A percentile compares a stretch with the other conserved stretches of the same genome.
Evolutionary conservation across 2,797 vertebrate genomes (phyloP).

Genomic region (Enteromius argenteus): DNA sequence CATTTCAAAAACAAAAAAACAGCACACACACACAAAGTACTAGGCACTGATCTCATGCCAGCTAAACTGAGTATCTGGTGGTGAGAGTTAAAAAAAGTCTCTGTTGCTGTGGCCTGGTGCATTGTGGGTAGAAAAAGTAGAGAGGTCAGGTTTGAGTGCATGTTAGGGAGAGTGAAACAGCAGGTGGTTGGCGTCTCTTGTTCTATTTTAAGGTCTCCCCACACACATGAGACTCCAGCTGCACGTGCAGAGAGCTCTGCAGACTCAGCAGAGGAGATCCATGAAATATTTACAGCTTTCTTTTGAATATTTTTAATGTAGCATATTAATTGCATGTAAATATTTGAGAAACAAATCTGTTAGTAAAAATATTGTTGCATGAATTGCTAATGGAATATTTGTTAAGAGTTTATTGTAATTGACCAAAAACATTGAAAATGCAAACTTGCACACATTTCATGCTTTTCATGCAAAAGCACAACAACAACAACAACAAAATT

Average conservation of each 20-base stretch:
- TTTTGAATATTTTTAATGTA: background rate
- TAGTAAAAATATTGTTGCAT: background rate
- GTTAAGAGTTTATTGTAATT: background rate
- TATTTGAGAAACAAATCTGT: background rate
- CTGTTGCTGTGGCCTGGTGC: conserved; percentile 62
- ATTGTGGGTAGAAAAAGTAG: conserved; percentile 22
- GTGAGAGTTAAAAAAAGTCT: conserved; percentile 67
- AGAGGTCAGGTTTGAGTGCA: background rate
- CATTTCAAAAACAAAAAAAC: conserved; percentile 7
- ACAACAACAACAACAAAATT: background rate
- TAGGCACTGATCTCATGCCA: conserved; percentile 35
- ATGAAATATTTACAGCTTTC: conserved; percentile 27
- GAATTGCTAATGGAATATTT: background rate
- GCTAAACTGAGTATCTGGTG: conserved; percentile 53
- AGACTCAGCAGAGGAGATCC: conserved; percentile 27
- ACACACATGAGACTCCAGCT: conserved; percentile 34
- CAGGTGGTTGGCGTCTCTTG: conserved; percentile 66
- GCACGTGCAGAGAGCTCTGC: conserved; percentile 21
- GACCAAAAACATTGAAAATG: background rate
- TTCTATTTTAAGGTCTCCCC: conserved; percentile 65
- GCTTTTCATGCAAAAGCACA: background rate
- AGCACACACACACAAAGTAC: conserved; percentile 18
- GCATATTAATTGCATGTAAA: background rate
- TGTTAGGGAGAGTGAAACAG: conserved; percentile 50
- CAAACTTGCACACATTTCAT: background rate